Conservation (phyloP, 2,797 vertebrate species). For the Rallus crepitans region DNA sequence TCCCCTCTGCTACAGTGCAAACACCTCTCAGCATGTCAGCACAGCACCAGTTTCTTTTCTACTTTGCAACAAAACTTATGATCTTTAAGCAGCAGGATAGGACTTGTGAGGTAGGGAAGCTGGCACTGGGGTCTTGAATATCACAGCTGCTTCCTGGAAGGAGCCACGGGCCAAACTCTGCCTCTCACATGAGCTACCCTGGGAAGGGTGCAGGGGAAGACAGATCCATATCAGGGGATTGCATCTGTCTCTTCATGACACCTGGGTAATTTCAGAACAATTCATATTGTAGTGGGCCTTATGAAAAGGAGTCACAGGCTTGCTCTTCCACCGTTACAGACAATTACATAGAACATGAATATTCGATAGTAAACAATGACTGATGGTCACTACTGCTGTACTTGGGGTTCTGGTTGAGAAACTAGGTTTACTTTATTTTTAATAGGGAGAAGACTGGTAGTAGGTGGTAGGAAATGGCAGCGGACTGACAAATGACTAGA, state of each 20-base stretch:
- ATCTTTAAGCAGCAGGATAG: neutral
- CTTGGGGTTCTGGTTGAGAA: neutral
- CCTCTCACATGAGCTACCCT: accelerated
- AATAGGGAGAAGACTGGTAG: neutral
- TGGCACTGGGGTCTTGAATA: neutral
- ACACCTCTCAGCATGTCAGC: neutral
- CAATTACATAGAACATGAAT: neutral
- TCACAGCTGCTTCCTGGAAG: neutral
- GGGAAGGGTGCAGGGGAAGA: neutral
- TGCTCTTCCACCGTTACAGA: neutral
- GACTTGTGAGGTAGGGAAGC: neutral
- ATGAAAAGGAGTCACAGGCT: neutral
- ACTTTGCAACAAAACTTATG: accelerated
- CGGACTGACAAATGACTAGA: neutral
- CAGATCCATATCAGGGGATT: neutral
- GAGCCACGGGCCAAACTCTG: accelerated
- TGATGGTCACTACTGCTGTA: neutral
- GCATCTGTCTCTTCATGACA: neutral
- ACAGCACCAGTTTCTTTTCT: neutral
- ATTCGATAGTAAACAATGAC: neutral
- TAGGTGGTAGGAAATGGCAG: neutral
- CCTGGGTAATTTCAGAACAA: neutral
- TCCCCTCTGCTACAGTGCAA: neutral
- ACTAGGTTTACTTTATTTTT: neutral
- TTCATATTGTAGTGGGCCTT: neutral